Conservation (phyloP, 2,113 vertebrate genomes). For the Planiliza haematocheilus region DNA sequence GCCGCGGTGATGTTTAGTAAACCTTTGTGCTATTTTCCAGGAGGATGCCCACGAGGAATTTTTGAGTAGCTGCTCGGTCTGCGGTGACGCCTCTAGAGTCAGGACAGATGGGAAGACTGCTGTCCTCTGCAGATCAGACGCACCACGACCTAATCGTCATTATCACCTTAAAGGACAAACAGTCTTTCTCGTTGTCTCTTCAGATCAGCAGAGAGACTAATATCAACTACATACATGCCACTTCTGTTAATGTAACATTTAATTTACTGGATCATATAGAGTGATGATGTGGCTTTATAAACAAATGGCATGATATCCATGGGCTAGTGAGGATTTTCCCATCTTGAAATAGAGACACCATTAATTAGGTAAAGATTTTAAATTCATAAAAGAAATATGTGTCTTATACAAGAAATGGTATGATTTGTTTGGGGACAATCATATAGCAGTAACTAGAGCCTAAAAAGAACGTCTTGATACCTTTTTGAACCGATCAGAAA, state of each 20-base stretch:
- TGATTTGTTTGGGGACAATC: background rate
- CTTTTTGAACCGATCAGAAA: too few relatives aligned
- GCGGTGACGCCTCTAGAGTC: constrained; percentile 87
- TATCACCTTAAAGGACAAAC: constrained; percentile 84
- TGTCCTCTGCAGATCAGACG: constrained; percentile 78
- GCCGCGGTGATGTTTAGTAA: constrained; percentile 84
- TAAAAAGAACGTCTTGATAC: background rate
- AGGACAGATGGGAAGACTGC: constrained; percentile 89
- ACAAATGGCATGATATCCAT: constrained; percentile 2
- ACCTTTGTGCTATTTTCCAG: constrained; percentile 88
- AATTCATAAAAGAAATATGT: background rate
- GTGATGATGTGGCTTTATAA: background rate
- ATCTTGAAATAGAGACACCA: background rate
- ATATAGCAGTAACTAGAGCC: background rate
- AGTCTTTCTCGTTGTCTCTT: constrained; percentile 60
- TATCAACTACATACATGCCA: constrained; percentile 26
- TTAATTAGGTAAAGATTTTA: too few relatives aligned
- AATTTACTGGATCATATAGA: constrained; percentile 7
- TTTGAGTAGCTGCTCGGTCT: constrained; percentile 86
- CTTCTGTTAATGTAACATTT: constrained; percentile 37
- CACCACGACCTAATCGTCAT: constrained; percentile 84
- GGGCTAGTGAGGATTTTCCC: background rate
- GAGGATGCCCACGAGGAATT: constrained; percentile 95
- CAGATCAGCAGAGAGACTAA: constrained; percentile 54
- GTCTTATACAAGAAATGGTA: background rate